A percentile compares a stretch with the other conserved stretches of the same genome.
Evolutionary conservation across 2,797 vertebrate genomes (phyloP).

Genomic region (Phoeniculus purpureus): DNA sequence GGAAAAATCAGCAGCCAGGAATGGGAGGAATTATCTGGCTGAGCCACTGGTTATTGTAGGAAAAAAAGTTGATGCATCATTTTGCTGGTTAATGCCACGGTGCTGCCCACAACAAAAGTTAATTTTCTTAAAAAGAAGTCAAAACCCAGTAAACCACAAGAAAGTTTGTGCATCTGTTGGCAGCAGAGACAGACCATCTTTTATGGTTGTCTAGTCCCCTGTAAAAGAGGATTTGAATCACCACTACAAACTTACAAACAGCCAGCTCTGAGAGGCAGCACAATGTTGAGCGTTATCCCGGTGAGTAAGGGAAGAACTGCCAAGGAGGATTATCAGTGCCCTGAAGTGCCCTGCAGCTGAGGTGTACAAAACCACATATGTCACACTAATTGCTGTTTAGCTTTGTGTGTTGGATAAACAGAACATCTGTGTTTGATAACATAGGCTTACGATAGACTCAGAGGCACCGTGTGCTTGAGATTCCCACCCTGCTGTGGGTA

Average conservation of each 20-base stretch:
- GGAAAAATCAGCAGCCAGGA: conserved; percentile 20
- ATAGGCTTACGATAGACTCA: background rate
- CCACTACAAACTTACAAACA: background rate
- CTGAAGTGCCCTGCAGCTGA: background rate
- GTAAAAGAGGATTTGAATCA: background rate
- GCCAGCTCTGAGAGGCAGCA: background rate
- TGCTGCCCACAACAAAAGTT: background rate
- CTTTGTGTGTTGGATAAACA: background rate
- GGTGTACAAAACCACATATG: background rate
- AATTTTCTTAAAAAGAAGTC: background rate
- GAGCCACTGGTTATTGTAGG: background rate
- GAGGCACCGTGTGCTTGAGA: background rate
- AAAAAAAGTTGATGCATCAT: conserved; percentile 10
- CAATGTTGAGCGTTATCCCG: background rate
- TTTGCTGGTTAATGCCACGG: background rate
- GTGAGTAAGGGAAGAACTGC: background rate
- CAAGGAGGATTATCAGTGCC: background rate
- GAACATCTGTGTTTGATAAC: background rate
- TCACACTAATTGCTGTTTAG: background rate
- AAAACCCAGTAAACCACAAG: background rate
- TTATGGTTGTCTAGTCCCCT: background rate
- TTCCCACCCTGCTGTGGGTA: background rate
- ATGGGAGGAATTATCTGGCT: conserved; percentile 4
- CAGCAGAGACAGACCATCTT: background rate
- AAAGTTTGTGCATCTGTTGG: background rate